A percentile compares a stretch with the other conserved stretches of the same genome.
Conservation (phyloP, 2,113 vertebrate genomes). For the Brevimyrus niger region DNA sequence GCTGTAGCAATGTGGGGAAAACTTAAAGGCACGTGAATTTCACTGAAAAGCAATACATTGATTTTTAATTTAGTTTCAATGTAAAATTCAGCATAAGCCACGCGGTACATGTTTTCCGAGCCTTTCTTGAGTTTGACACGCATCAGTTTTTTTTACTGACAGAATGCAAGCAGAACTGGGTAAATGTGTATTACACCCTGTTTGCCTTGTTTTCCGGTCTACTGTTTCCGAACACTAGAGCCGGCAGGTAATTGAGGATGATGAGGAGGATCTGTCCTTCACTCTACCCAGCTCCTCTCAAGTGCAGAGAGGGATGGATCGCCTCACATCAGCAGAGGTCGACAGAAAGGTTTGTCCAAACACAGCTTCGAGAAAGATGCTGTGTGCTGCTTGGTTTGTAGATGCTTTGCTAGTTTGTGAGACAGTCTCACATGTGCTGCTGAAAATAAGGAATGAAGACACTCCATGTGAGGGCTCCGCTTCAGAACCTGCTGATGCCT, state of each 20-base stretch:
- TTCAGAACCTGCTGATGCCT: background rate
- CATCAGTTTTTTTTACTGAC: background rate
- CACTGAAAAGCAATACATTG: background rate
- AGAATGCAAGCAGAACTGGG: background rate
- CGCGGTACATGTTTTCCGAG: background rate
- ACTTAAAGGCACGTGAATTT: background rate
- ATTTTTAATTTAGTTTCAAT: background rate
- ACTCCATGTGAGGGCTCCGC: background rate
- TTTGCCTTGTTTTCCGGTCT: background rate
- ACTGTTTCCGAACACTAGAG: background rate
- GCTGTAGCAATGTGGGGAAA: background rate
- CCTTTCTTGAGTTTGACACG: background rate
- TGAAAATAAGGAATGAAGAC: background rate
- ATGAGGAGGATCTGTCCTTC: slow-evolving; percentile 44
- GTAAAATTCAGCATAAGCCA: background rate
- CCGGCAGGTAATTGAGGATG: slow-evolving; percentile 36
- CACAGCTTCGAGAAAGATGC: background rate
- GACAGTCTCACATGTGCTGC: background rate
- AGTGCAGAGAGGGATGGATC: slow-evolving; percentile 53
- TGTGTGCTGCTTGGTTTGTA: background rate
- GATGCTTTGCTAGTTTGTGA: background rate
- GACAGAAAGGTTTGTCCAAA: slow-evolving; percentile 59
- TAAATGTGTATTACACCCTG: background rate
- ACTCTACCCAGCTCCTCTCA: slow-evolving; percentile 53
- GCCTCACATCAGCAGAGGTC: slow-evolving; percentile 43